Percentiles rank a stretch among this genome's conserved stretches.
Conservation (phyloP, 2,888 invertebrate species). For the Ptychoptera contaminata region DNA sequence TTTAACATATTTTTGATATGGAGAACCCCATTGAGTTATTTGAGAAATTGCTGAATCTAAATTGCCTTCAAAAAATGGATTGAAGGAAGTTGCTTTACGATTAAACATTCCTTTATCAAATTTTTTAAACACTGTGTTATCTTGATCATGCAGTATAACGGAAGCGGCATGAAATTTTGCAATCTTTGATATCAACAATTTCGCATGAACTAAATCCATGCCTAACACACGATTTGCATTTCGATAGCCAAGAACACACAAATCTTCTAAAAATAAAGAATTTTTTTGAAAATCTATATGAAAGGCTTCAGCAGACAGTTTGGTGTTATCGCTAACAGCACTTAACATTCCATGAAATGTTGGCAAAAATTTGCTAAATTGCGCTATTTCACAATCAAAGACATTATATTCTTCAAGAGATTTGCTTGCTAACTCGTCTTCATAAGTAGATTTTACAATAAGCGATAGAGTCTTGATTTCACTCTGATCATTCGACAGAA, state of each 20-base stretch:
- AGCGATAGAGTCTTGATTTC: conserved; percentile 16
- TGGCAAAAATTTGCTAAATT: conserved; percentile 25
- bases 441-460: conserved; percentile 22
- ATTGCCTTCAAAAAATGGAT: conserved; percentile 1
- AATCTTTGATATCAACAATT: conserved; percentile 26
- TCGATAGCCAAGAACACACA: conserved; percentile 17
- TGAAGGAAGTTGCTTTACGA: conserved; percentile 4
- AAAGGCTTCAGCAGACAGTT: conserved; percentile 24
- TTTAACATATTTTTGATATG: conserved; percentile 1
- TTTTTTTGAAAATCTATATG: conserved; percentile 21
- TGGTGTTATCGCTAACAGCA: conserved; percentile 17
- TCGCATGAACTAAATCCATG: conserved; percentile 29
- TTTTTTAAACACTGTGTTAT: conserved; percentile 10
- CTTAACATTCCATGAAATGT: conserved; percentile 19
- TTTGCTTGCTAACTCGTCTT: conserved; percentile 19
- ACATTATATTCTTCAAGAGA: conserved; percentile 24
- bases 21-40: neutral
- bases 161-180: conserved; percentile 37
- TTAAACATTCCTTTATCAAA: conserved; percentile 12
- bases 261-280: conserved; percentile 26
- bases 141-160: conserved; percentile 30
- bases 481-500: too few species aligned
- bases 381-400: conserved; percentile 25
- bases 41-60: neutral
- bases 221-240: conserved; percentile 23